A percentile compares a stretch with the other conserved stretches of the same genome.
Evolutionary conservation across 2,113 vertebrate species (phyloP).

Genomic region (Aleadryas rufinucha): DNA sequence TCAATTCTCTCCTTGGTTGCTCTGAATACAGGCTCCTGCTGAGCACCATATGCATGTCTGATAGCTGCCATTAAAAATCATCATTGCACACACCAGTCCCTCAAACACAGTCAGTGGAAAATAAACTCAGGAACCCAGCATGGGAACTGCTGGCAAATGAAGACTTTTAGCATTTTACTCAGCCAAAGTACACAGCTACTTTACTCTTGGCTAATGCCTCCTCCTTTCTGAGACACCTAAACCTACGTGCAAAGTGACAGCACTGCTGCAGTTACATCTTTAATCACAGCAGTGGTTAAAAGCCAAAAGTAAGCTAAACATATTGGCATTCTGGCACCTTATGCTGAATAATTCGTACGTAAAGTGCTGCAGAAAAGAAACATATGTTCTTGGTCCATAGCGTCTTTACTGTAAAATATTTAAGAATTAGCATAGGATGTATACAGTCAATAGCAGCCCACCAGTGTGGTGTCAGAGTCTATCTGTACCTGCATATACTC

Average conservation of each 20-base stretch:
- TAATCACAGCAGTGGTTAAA: slow-evolving; percentile 70
- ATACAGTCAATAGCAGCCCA: slow-evolving; percentile 29
- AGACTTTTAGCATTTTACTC: slow-evolving; percentile 12
- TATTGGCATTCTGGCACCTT: slow-evolving; percentile 70
- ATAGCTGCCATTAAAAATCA: slow-evolving; percentile 66
- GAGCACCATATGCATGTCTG: slow-evolving; percentile 55
- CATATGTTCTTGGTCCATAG: slow-evolving; percentile 66
- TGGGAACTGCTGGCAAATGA: slow-evolving; percentile 47
- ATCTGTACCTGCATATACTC: neutral
- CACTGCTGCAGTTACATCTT: slow-evolving; percentile 56
- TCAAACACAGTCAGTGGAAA: slow-evolving; percentile 43
- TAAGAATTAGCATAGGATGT: slow-evolving; percentile 29
- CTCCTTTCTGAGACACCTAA: slow-evolving; percentile 37
- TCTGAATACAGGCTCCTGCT: neutral
- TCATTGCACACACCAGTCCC: slow-evolving; percentile 38
- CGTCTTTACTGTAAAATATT: slow-evolving; percentile 58
- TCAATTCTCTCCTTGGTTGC: slow-evolving; percentile 41
- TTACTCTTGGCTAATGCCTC: slow-evolving; percentile 30
- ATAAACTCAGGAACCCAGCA: slow-evolving; percentile 44
- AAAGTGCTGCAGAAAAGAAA: slow-evolving; percentile 67
- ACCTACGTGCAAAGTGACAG: slow-evolving; percentile 46
- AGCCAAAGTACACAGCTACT: slow-evolving; percentile 59
- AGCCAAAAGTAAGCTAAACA: slow-evolving; percentile 70
- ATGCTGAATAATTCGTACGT: slow-evolving; percentile 63
- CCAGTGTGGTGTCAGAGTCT: neutral